phyloP scores from a whole-genome alignment of 2,113 vertebrate genomes.

The Dipodomys merriami region DNA sequence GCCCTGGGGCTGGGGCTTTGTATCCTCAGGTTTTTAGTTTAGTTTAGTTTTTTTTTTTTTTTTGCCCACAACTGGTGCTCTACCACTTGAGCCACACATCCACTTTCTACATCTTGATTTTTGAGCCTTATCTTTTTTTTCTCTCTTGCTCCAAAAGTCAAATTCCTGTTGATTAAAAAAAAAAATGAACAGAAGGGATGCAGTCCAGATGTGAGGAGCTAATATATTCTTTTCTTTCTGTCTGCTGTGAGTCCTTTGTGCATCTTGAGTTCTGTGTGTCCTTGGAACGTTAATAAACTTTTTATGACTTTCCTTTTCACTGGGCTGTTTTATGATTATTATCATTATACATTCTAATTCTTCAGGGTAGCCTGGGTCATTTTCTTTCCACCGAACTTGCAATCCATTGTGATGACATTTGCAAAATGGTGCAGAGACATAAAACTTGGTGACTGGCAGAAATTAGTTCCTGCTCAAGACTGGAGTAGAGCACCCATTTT shows the following conservation, averaged over 20 bases:
- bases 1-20: too few species aligned
- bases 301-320: constrained; percentile 62
- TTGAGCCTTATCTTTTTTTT: neutral
- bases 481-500: neutral
- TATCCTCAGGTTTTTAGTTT: too few species aligned
- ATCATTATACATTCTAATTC: constrained; percentile 18
- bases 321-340: constrained; percentile 7
- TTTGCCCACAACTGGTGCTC: too few species aligned
- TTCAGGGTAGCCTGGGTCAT: neutral
- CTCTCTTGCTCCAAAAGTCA: neutral
- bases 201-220: neutral
- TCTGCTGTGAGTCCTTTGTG: neutral
- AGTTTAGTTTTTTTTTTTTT: too few species aligned
- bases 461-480: neutral
- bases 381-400: neutral
- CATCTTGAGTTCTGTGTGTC: neutral
- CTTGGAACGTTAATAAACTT: constrained; percentile 54
- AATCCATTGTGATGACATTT: neutral
- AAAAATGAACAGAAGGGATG: too few species aligned
- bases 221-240: neutral
- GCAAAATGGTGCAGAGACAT: neutral
- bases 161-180: neutral
- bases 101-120: neutral
- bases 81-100: too few species aligned
- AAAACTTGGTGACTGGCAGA: neutral